Base-by-base conservation (phyloP, 2,113 vertebrate species). In the Odocoileus hemionus region DNA sequence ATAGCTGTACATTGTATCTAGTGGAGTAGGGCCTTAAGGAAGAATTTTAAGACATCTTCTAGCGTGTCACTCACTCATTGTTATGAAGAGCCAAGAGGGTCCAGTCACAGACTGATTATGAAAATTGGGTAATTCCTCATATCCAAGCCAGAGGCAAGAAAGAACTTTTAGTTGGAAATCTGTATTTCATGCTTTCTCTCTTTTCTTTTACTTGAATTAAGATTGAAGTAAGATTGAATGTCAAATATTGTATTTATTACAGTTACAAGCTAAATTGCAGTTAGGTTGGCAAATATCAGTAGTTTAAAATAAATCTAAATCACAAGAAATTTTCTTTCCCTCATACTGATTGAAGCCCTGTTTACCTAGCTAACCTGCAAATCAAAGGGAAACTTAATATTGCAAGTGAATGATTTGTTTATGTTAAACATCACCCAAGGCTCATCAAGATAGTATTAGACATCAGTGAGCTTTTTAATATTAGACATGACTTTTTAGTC, bases 281-380 rank as follows among this genome's bases (percentile, higher is more conserved):
- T 78, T 86, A 84, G 26, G 26, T 45, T 57, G 13, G 64, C 47
- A 60, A 54, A 39, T 94, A 43, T 25, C 50, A 55, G 28, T 88
- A 39, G n/a, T 92, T 87, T 61, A 92, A 23, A 83, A 21, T 80
- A 96, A 94, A 91, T 78, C 28, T n/a, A 67, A 93, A 85, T 50
- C 36, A 9, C 84, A 94, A 50, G 50, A 95, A 84, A 84, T 89
- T 89, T 93, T 80, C 30, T 86, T 93, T 89, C 39, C 70, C 6
- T 83, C 3, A 39, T 15, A 89, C 36, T 94, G 86, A 79, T 36
- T 89, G 43, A 94, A 96, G 17, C 25, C 39, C 82, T 80, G 9
- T 83, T 93, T 88, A 89, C 50, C 60, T 85, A 83, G 16, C 36
- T 67, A 47, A 85, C 70, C 36, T 95, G 89, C 36, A 96, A 93